phyloP scores from a whole-genome alignment of 1,140 invertebrate genomes.

The Drosophila parvula region DNA sequence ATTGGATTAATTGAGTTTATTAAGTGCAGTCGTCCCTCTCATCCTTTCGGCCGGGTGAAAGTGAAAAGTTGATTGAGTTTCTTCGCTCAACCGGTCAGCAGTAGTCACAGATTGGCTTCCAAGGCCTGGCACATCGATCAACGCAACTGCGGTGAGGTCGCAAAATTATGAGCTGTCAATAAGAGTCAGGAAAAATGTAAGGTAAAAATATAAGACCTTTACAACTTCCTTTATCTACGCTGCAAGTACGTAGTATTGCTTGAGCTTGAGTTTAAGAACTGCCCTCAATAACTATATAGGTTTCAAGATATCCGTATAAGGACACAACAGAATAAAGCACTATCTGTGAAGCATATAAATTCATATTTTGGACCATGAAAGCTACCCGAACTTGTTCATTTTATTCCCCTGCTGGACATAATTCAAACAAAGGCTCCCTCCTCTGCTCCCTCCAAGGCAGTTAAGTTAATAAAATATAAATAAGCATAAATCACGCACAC shows the following conservation, averaged over 20 bases:
- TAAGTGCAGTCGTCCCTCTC: constrained; percentile 53
- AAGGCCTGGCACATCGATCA: background rate
- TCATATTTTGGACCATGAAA: constrained; percentile 2
- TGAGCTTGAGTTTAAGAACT: no score
- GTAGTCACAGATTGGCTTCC: constrained; percentile 11
- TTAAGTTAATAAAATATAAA: constrained; percentile 79
- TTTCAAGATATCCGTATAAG: background rate
- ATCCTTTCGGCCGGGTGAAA: constrained; percentile 27
- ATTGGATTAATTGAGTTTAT: constrained; percentile 81
- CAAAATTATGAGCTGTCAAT: background rate
- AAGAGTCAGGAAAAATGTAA: no score
- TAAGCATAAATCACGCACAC: constrained; percentile 81
- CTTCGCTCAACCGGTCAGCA: constrained; percentile 11
- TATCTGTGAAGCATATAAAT: background rate
- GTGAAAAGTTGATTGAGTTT: constrained; percentile 48
- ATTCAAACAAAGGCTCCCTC: constrained; percentile 31
- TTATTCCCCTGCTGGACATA: constrained; percentile 36
- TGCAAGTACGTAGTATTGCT: background rate
- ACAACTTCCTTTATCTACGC: background rate
- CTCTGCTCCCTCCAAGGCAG: constrained; percentile 2
- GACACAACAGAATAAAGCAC: background rate
- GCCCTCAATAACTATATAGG: background rate
- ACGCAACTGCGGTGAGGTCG: background rate
- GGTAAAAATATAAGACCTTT: no score
- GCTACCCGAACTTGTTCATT: constrained; percentile 14